Evolutionary conservation across 2,113 vertebrate species (phyloP), one percentile per base, ranked within the genome.

Genomic region (Seriola rivoliana): DNA sequence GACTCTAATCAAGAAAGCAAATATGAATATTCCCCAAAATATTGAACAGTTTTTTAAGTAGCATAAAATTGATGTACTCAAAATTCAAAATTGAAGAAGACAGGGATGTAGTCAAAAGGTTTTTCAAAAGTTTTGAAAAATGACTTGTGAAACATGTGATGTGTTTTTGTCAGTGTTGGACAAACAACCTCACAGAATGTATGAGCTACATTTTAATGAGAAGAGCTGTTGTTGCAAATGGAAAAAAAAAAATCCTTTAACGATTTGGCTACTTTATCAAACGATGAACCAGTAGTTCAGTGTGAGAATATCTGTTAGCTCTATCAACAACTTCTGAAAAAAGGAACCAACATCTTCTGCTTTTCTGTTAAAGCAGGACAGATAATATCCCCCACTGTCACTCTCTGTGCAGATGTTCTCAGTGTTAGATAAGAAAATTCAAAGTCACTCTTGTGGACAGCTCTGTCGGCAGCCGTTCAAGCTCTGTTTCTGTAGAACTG

Each of bases 401-500:
- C 78, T 82, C 86, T 90, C 8, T 34, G 63, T 50, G 81, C 85
- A 90, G 84, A 85, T 85, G 82, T 85, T 85, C 67, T 71, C 12
- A 46, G 57, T 17, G n/a, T 90, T 42, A 82, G 91, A 93, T 93
- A 93, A 92, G 86, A 90, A 90, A 91, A 87, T 79, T 82, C 87
- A 79, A 63, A 89, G 92, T 94, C 93, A 94, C 90, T 75, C 75
- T 54, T 80, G 71, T 78, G 74, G 72, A 84, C n/a, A 40, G 70
- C 54, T 58, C 69, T 23, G 32, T 74, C 4, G 4, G 9, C 46
- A 32, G 34, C 21, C 5, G 10, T 19, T 88, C 66, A 85, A 89
- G 80, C 88, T 91, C 25, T 55, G 50, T 88, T 94, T 93, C 91
- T 90, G 75, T 66, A 92, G 84, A 95, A 94, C 86, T 93, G 94